These are phyloP conservation scores for Hapalemur alaotrensis DNA, from an alignment of 2,797 vertebrate species.

Conservation along the genomic window DNA sequence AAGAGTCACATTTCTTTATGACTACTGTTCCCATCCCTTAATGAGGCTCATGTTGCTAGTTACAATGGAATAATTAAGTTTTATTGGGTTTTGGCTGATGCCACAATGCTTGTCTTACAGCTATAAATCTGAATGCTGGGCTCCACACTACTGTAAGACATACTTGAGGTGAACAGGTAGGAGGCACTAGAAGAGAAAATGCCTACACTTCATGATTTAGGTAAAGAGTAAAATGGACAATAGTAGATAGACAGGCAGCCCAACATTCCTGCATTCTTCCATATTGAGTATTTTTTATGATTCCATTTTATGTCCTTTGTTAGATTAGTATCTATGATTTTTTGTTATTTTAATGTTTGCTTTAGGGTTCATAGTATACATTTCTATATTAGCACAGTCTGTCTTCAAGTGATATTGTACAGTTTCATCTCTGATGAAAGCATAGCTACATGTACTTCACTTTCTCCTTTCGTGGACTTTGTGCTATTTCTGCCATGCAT, in stretches of 20 bases:
- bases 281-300: neutral
- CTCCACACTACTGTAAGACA: too few species aligned
- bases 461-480: neutral
- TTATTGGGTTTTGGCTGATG: neutral
- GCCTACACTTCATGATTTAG: too few species aligned
- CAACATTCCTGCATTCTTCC: too few species aligned
- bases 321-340: neutral
- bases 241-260: too few species aligned
- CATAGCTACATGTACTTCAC: neutral
- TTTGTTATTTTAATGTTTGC: neutral
- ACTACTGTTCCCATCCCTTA: neutral
- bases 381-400: neutral
- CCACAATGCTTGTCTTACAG: neutral
- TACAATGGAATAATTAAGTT: slow-evolving; percentile 53
- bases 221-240: too few species aligned
- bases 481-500: neutral
- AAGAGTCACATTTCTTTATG: too few species aligned
- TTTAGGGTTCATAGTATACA: neutral
- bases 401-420: neutral
- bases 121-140: neutral
- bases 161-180: too few species aligned
- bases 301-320: neutral
- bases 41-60: slow-evolving; percentile 25
- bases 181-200: too few species aligned
- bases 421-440: neutral